A percentile compares a stretch with the other conserved stretches of the same genome.
Evolutionary conservation across 1,140 invertebrate genomes (phyloP).

Genomic region (Bombus superbus): DNA sequence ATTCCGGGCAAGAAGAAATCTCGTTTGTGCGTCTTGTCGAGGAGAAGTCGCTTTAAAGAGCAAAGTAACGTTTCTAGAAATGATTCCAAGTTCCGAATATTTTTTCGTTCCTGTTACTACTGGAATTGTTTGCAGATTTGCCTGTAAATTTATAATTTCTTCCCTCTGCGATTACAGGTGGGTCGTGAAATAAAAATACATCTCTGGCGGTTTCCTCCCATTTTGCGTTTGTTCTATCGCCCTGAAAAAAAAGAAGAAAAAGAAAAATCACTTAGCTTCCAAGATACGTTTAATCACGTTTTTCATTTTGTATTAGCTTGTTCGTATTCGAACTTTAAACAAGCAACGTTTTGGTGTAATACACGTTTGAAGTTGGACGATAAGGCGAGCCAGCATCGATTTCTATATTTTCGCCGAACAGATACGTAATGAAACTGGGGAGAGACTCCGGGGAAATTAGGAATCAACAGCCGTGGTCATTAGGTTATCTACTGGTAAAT

Average conservation of each 20-base stretch:
- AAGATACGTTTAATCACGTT: background rate
- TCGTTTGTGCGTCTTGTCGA: conserved; percentile 14
- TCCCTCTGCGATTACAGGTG: background rate
- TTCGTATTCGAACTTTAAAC: too few relatives aligned
- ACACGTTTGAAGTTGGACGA: background rate
- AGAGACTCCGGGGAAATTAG: conserved; percentile 47
- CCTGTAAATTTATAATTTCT: background rate
- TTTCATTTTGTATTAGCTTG: background rate
- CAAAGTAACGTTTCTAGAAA: background rate
- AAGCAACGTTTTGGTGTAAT: background rate
- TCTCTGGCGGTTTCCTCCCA: background rate
- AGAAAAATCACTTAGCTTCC: too few relatives aligned
- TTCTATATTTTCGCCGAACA: conserved; percentile 27
- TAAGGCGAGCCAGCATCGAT: conserved; percentile 13
- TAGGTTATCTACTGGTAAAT: conserved; percentile 46
- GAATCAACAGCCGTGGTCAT: conserved; percentile 34
- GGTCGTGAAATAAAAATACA: background rate
- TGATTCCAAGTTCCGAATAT: conserved; percentile 1
- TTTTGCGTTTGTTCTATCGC: background rate
- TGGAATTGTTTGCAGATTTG: background rate
- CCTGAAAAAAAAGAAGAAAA: background rate
- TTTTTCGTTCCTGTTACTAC: conserved; percentile 6
- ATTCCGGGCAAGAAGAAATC: conserved; percentile 32
- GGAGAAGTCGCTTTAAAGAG: conserved; percentile 12
- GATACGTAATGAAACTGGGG: conserved; percentile 11